Evolutionary conservation across 2,888 invertebrate genomes (phyloP).

Genomic region (Macropis europaea): DNA sequence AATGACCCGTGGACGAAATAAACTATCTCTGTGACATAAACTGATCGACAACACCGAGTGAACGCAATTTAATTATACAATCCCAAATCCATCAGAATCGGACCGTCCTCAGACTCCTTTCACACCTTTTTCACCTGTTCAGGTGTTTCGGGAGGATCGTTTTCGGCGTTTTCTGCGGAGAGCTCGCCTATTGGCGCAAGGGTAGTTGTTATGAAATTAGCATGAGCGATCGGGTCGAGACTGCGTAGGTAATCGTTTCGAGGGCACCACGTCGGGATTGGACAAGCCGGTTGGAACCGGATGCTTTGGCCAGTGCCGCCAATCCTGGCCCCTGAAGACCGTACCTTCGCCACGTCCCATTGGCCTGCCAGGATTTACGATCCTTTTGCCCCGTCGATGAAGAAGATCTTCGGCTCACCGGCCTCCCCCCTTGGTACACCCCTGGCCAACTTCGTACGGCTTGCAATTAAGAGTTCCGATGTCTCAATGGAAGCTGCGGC

Average conservation of each 20-base stretch:
- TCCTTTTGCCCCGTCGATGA: constrained; percentile 54
- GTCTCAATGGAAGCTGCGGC: constrained; percentile 57
- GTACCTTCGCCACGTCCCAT: constrained; percentile 67
- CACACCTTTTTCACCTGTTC: constrained; percentile 31
- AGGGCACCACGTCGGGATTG: constrained; percentile 73
- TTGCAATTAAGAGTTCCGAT: constrained; percentile 63
- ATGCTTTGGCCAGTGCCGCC: constrained; percentile 67
- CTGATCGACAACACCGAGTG: too few relatives aligned
- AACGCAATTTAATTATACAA: too few relatives aligned
- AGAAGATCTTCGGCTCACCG: constrained; percentile 40
- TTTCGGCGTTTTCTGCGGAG: constrained; percentile 48
- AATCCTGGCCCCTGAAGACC: constrained; percentile 64
- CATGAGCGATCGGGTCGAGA: constrained; percentile 76
- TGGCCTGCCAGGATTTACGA: constrained; percentile 66
- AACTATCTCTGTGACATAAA: too few relatives aligned
- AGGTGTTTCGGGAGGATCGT: constrained; percentile 16
- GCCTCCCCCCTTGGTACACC: constrained; percentile 8
- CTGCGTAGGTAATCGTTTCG: constrained; percentile 73
- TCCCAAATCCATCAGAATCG: too few relatives aligned
- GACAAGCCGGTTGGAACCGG: constrained; percentile 62
- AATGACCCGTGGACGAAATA: too few relatives aligned
- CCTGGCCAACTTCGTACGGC: constrained; percentile 7
- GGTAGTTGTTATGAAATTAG: constrained; percentile 79
- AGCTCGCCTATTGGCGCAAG: constrained; percentile 76
- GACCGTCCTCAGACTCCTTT: constrained; percentile 6